These are phyloP conservation scores for Chlorops oryzae DNA, from an alignment of 1,140 invertebrate genomes.

Conservation along the genomic window DNA sequence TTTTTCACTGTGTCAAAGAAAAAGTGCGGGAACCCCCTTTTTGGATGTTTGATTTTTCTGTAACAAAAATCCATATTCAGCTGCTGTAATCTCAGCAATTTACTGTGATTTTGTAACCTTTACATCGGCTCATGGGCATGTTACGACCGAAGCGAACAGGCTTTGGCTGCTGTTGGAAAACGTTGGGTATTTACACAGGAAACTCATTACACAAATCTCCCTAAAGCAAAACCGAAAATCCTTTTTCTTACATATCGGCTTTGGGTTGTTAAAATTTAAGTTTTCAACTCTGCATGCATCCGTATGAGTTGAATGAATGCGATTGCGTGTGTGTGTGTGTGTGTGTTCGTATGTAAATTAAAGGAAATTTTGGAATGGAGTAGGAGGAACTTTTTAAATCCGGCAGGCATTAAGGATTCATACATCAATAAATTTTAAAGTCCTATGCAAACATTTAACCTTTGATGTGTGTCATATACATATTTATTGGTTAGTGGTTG, in stretches of 20 bases:
- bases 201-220: conserved; percentile 39
- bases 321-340: background rate
- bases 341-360: background rate
- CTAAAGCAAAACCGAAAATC: conserved; percentile 36
- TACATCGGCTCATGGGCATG: too few relatives aligned
- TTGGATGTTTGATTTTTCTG: too few relatives aligned
- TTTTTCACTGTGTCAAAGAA: too few relatives aligned
- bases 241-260: conserved; percentile 22
- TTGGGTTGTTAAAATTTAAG: too few relatives aligned
- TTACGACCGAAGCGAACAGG: too few relatives aligned
- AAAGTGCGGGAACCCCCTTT: too few relatives aligned
- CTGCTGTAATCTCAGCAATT: too few relatives aligned
- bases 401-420: background rate
- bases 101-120: too few relatives aligned
- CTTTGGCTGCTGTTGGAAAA: too few relatives aligned
- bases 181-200: conserved; percentile 39
- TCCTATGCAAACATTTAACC: conserved; percentile 14
- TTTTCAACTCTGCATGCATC: background rate
- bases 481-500: too few relatives aligned
- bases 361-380: background rate
- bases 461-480: conserved; percentile 1
- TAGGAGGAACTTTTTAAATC: background rate
- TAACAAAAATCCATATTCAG: too few relatives aligned
- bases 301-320: background rate
- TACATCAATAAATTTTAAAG: conserved; percentile 18